phyloP scores from a whole-genome alignment of 2,797 vertebrate species.

The Lindbergichthys nudifrons region DNA sequence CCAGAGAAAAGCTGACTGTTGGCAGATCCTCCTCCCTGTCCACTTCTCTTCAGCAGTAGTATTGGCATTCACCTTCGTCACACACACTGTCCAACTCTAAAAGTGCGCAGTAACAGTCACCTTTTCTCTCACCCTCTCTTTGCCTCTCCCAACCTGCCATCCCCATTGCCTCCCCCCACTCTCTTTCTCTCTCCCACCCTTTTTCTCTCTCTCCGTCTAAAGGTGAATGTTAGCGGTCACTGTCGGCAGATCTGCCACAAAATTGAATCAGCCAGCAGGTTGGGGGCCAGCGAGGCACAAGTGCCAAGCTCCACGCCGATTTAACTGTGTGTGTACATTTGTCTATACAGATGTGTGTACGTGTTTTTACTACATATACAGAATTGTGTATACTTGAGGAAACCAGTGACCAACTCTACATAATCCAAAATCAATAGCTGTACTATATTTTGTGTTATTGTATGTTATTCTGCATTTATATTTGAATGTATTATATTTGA shows the following conservation, averaged over 20 bases:
- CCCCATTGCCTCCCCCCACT: constrained; percentile 13
- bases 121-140: constrained; percentile 51
- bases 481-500: background rate
- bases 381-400: constrained; percentile 30
- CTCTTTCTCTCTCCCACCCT: background rate
- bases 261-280: constrained; percentile 81
- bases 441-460: background rate
- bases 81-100: constrained; percentile 29
- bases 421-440: background rate
- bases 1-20: constrained; percentile 19
- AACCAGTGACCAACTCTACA: background rate
- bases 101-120: constrained; percentile 58
- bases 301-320: constrained; percentile 73
- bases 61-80: constrained; percentile 52
- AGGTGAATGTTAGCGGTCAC: constrained; percentile 80
- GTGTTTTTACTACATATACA: constrained; percentile 43
- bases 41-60: constrained; percentile 39
- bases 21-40: constrained; percentile 31
- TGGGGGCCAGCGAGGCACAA: constrained; percentile 70
- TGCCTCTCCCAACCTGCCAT: constrained; percentile 41
- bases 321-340: constrained; percentile 60
- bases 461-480: background rate
- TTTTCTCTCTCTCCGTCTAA: constrained; percentile 50
- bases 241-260: constrained; percentile 73
- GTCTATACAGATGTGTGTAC: constrained; percentile 32